Evolutionary conservation across 2,113 vertebrate species (phyloP).

Genomic region (Uria aalge): DNA sequence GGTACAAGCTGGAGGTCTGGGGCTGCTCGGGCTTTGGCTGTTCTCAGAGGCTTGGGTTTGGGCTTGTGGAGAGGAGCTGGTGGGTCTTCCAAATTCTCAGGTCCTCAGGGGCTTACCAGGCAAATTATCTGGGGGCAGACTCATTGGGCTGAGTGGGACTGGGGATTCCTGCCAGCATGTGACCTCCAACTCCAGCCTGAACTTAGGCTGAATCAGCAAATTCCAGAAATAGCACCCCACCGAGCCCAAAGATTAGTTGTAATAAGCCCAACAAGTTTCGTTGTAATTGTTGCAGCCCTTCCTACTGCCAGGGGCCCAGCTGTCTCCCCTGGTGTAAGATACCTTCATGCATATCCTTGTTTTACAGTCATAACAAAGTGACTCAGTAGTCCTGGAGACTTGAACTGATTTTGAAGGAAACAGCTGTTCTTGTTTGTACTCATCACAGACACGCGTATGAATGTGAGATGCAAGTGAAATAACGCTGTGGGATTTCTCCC

Average conservation of each 20-base stretch:
- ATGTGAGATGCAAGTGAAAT: neutral
- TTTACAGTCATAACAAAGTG: neutral
- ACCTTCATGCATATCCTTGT: neutral
- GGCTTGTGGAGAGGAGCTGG: neutral
- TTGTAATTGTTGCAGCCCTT: neutral
- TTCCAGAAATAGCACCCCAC: neutral
- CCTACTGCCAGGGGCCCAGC: neutral
- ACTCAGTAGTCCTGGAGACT: neutral
- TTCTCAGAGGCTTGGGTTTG: neutral
- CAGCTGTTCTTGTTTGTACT: neutral
- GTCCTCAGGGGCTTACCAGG: neutral
- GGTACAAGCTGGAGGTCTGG: neutral
- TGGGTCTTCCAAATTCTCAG: neutral
- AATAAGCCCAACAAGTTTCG: neutral
- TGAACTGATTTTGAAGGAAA: neutral
- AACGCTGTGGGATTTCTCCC: neutral
- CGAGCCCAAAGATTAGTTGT: fast-evolving
- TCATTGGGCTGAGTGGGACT: neutral
- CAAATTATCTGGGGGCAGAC: neutral
- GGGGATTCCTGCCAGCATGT: neutral
- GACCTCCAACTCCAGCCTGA: neutral
- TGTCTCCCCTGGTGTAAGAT: neutral
- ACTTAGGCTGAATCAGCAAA: neutral
- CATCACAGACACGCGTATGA: neutral
- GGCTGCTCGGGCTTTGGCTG: fast-evolving